Base-by-base conservation (phyloP, 2,888 invertebrate species). In the Melieria crassipennis region DNA sequence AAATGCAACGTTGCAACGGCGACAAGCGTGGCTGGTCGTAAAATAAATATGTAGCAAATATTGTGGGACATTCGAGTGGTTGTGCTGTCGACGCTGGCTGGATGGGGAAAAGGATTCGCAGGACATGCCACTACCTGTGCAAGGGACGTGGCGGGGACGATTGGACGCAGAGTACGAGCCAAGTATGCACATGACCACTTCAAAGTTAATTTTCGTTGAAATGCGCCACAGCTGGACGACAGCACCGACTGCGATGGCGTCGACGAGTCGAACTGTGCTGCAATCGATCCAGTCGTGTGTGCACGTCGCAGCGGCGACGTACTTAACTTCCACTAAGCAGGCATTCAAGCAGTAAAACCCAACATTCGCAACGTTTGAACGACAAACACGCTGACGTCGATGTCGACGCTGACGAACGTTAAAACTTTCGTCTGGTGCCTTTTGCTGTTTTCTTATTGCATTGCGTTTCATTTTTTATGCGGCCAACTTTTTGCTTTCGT, bases 391-490 rank as follows among this genome's bases (percentile, higher is more conserved):
- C 30, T 30, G 30, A 30, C 16, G 16, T 16, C 16, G 16, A 16
- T 16, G 69, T 71, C 72, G 65, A 66, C 56, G 64, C 77, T 80
- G 78, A 79, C 78, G 81, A 79, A 82, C 83, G 79, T 82, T 79
- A 77, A 81, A 81, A 83, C 79, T 81, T 79, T 80, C 79, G 78
- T 81, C 74, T 55, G 78, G 30, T 30, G 30, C 3, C 3, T 30
- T 71, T 73, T 30, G 30, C 30, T 30, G 30, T 30, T 30, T 30
- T 30, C 30, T 30, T 30, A 30, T 30, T 30, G 30, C 79, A 80
- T 79, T 64, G 30, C 43, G 50, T 30, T 50, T 11, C 16, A 13
- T 48, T 57, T 57, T 57, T 30, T 30, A 30, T 30, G 30, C 30
- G 30, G 30, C 30, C 30, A 30, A 30, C 30, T 30, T 30, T 30